phyloP scores from a whole-genome alignment of 1,140 invertebrate genomes.

The Drosophila parabipectinata region DNA sequence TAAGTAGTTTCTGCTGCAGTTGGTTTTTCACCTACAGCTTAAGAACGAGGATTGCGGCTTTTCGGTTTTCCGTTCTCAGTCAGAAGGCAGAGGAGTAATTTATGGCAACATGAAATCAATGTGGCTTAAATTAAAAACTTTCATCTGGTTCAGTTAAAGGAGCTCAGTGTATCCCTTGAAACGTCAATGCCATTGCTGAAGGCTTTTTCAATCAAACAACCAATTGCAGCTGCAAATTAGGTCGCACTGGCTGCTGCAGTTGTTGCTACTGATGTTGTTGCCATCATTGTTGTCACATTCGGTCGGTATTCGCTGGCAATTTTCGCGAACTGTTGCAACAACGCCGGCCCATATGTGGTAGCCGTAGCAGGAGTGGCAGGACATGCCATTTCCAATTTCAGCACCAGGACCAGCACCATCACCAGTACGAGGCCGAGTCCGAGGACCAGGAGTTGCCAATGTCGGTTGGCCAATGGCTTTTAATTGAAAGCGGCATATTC shows the following conservation, averaged over 20 bases:
- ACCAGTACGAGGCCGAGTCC: constrained; percentile 16
- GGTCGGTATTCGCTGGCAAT: constrained; percentile 60
- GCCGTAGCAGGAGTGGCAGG: constrained; percentile 12
- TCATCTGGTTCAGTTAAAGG: not conserved
- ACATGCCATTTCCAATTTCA: constrained; percentile 10
- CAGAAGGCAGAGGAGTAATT: not conserved
- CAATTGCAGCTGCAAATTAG: constrained; percentile 53
- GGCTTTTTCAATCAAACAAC: constrained; percentile 22
- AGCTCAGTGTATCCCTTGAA: not conserved
- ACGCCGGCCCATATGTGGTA: constrained; percentile 30
- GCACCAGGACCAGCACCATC: not conserved
- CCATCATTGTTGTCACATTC: constrained; percentile 70
- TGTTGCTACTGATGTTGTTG: constrained; percentile 24
- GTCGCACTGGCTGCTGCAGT: constrained; percentile 41
- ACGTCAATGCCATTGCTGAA: not conserved
- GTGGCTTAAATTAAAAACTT: not conserved
- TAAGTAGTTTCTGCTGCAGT: constrained; percentile 24
- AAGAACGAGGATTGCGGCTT: constrained; percentile 1
- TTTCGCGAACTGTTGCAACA: constrained; percentile 43
- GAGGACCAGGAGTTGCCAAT: constrained; percentile 40
- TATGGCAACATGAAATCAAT: not conserved
- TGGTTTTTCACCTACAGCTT: constrained; percentile 3
- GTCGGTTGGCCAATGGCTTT: constrained; percentile 66
- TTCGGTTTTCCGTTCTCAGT: not conserved
- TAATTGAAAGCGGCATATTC: constrained; percentile 80